Percentiles rank a stretch among this genome's conserved stretches.
Evolutionary conservation across 53 echinoderm and acorn worm genomes (phyloP).

Genomic region (Mesocentrotus franciscanus): DNA sequence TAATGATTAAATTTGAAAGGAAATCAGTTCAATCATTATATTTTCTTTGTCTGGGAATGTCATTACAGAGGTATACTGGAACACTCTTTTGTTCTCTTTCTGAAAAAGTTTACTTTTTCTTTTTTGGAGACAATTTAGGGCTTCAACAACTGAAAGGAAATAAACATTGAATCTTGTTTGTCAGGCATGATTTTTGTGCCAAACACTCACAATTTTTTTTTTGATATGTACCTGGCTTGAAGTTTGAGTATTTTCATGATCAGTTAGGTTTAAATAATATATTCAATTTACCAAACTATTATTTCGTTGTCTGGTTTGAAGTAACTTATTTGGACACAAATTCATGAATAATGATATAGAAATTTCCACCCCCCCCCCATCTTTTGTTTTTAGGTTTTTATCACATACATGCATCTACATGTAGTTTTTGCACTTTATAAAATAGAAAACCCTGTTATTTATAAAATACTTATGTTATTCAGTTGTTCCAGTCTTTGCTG

Average conservation of each 20-base stretch:
- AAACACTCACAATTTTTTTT: not conserved
- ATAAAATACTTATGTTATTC: not conserved
- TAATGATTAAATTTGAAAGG: not conserved
- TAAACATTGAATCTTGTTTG: not conserved
- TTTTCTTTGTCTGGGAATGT: slow-evolving; percentile 16
- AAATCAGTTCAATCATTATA: not conserved
- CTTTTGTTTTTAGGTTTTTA: not conserved
- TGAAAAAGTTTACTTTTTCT: not conserved
- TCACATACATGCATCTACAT: not conserved
- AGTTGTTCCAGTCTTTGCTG: not conserved
- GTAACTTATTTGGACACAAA: not conserved
- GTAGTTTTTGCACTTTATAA: not conserved
- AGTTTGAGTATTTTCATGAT: not conserved
- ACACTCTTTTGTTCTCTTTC: not conserved
- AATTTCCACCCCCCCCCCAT: not conserved
- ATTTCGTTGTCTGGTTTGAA: not conserved
- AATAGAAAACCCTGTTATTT: too few relatives aligned
- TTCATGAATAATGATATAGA: not conserved
- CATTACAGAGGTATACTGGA: not conserved
- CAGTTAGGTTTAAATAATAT: not conserved
- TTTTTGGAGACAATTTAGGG: not conserved
- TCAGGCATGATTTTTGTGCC: not conserved
- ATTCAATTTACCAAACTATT: not conserved
- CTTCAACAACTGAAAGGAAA: not conserved
- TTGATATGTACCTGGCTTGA: not conserved